Evolutionary conservation across 2,797 vertebrate genomes (phyloP).

Genomic region (Myotis daubentonii): DNA sequence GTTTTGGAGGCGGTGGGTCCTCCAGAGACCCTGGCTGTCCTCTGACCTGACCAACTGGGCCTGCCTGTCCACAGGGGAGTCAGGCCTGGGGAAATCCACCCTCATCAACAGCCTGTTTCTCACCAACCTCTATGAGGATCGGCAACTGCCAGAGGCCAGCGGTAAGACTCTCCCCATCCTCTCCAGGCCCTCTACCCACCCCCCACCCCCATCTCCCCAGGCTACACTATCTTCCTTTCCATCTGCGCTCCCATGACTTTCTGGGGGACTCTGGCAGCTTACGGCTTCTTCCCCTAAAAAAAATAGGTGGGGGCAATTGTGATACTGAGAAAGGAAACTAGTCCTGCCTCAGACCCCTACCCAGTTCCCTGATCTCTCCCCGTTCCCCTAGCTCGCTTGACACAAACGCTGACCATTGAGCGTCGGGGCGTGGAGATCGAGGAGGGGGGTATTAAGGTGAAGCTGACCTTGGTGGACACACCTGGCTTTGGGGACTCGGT

Average conservation of each 20-base stretch:
- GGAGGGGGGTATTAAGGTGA: constrained; percentile 91
- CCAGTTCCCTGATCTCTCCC: constrained; percentile 69
- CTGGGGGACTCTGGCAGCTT: background rate
- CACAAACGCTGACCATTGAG: constrained; percentile 88
- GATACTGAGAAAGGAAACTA: background rate
- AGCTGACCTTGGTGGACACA: constrained; percentile 90
- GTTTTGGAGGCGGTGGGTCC: background rate
- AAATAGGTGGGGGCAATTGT: background rate
- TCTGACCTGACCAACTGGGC: background rate
- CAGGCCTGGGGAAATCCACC: constrained; percentile 92
- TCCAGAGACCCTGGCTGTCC: background rate
- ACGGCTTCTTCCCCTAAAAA: background rate
- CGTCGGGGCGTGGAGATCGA: constrained; percentile 90
- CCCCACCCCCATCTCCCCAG: too few species aligned
- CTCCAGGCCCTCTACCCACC: background rate
- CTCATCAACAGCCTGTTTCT: constrained; percentile 92
- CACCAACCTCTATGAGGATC: constrained; percentile 92
- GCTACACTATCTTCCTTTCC: background rate
- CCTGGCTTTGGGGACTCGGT: constrained; percentile 93
- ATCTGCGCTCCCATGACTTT: background rate
- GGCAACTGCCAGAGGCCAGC: constrained; percentile 92
- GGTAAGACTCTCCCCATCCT: constrained; percentile 81
- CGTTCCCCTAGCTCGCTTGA: constrained; percentile 85
- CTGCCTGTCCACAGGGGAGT: constrained; percentile 76
- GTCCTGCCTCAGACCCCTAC: background rate